Base-by-base conservation (phyloP, 2,797 vertebrate species). In the Tarsius wallacei region DNA sequence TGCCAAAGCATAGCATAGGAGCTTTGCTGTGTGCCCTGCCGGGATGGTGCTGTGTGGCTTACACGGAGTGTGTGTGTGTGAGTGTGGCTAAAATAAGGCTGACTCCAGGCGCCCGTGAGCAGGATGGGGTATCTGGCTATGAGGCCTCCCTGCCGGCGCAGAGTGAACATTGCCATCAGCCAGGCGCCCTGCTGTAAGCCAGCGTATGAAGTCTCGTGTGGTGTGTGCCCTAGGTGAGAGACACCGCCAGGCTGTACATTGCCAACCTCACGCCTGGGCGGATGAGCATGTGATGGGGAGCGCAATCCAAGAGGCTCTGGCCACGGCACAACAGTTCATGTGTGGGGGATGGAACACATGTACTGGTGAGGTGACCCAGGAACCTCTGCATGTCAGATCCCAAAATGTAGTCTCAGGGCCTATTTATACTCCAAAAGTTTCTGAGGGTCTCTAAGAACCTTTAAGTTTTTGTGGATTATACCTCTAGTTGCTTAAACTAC, bases 211-310 rank as follows among this genome's bases (percentile, higher is more conserved):
- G 78, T 66, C 78, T 47, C 0, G 0, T 0, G 3, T 71, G 59
- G 12, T 0, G 0, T 1, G 7, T 47, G 80, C 88, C 87, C 0
- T 16, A 16, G 15, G 42, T 71, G 73, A 81, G 84, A n/a, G 31
- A 16, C 2, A 7, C 57, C 17, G 12, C 12, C 0, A 8, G 36
- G 66, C 21, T 3, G 8, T 2, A 7, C 2, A 0, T 5, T 2
- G 57, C 70, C 36, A 17, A 63, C 70, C 28, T 80, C 31, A 61
- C 6, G 0, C 0, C 0, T 4, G 16, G 55, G 51, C 53, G 28
- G 82, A 17, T 12, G 17, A 28, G 51, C 26, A 28, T 0, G 1
- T 33, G 16, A 7, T 26, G 59, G 61, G 61, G 26, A 16, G 7
- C 33, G 0, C 0, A 9, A 9, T 22, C 42, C 86, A 47, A 71